These are phyloP conservation scores for Homalodisca vitripennis DNA, from an alignment of 1,140 invertebrate genomes.

Conservation along the genomic window DNA sequence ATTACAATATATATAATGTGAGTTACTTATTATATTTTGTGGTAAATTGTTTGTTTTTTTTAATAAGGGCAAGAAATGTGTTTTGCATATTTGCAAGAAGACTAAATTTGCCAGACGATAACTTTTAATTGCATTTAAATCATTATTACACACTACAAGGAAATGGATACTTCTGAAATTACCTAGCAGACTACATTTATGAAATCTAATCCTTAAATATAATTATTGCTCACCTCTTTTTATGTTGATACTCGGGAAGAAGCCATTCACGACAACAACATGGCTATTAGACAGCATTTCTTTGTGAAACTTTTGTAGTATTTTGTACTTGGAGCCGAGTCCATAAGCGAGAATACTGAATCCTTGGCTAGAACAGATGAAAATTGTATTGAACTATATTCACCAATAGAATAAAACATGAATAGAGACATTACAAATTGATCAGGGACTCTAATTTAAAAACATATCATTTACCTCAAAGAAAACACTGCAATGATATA, in stretches of 20 bases:
- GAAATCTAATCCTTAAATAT: background rate
- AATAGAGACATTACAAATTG: no score
- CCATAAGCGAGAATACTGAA: conserved; percentile 87
- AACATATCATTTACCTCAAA: no score
- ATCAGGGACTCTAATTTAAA: no score
- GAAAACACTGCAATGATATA: no score
- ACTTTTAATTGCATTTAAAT: background rate
- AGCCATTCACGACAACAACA: conserved; percentile 85
- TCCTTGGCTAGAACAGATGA: conserved; percentile 76
- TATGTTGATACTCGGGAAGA: conserved; percentile 84
- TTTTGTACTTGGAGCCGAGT: conserved; percentile 79
- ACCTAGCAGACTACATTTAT: background rate
- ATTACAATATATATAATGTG: no score
- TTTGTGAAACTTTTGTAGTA: conserved; percentile 75
- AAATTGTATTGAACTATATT: no score
- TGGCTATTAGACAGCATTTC: conserved; percentile 63
- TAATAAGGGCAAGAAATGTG: background rate
- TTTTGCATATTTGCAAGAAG: no score
- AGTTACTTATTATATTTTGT: no score
- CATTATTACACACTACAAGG: background rate
- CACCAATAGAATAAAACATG: no score
- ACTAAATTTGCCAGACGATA: background rate
- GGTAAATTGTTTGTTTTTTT: no score
- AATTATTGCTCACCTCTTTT: conserved; percentile 63
- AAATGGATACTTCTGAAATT: background rate